phyloP scores from a whole-genome alignment of 2,888 invertebrate genomes.

The Marasmarcha lunaedactyla region DNA sequence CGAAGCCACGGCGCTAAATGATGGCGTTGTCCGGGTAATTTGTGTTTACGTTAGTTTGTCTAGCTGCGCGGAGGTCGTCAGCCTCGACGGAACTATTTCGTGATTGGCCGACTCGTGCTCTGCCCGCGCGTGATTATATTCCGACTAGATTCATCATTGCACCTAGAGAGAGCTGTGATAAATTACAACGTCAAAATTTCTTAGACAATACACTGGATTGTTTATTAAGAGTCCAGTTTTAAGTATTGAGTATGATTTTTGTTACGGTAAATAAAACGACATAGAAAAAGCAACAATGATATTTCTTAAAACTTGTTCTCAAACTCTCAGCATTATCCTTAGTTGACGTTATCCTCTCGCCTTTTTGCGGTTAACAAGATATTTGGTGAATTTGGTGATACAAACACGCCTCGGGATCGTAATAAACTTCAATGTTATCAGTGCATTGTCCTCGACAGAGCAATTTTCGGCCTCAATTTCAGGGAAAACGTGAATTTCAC shows the following conservation, averaged over 20 bases:
- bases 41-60: conserved; percentile 21
- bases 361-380: no score
- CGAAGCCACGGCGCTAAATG: conserved; percentile 1
- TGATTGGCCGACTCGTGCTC: conserved; percentile 1
- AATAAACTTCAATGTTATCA: no score
- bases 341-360: no score
- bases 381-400: neutral
- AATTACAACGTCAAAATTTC: neutral
- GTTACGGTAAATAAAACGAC: no score
- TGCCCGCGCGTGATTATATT: conserved; percentile 17
- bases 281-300: no score
- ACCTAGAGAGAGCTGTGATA: neutral
- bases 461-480: neutral
- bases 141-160: conserved; percentile 16
- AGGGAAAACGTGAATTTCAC: neutral
- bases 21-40: conserved; percentile 1
- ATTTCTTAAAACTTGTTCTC: no score
- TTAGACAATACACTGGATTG: no score
- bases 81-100: conserved; percentile 12
- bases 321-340: no score
- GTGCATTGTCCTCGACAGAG: no score
- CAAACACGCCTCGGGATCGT: no score
- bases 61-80: conserved; percentile 28
- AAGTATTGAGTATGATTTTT: no score
- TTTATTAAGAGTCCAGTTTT: conserved; percentile 1